Conservation (phyloP, 2,797 vertebrate genomes). For the Scarus forsteni region DNA sequence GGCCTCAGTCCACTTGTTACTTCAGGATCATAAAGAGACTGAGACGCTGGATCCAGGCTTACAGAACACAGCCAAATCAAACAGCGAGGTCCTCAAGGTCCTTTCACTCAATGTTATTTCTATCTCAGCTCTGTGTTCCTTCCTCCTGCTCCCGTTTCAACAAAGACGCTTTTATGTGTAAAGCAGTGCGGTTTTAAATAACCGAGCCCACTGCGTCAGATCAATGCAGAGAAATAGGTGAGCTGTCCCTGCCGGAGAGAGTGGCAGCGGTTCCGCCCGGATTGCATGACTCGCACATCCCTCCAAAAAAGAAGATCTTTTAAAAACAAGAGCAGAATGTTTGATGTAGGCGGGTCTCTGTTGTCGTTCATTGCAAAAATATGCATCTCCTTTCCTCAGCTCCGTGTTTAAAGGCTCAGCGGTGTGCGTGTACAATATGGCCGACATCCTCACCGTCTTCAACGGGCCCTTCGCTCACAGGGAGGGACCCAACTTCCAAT, state of each 20-base stretch:
- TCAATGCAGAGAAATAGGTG: slow-evolving; percentile 35
- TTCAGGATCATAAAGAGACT: slow-evolving; percentile 35
- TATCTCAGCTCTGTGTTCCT: slow-evolving; percentile 23
- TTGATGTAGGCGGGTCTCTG: slow-evolving; percentile 27
- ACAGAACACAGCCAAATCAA: slow-evolving; percentile 64
- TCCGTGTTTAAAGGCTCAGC: slow-evolving; percentile 98
- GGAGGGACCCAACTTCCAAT: slow-evolving; percentile 96
- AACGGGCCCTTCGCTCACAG: slow-evolving; percentile 98
- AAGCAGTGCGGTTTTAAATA: slow-evolving; percentile 47
- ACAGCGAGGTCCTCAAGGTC: slow-evolving; percentile 54
- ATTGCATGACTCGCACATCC: slow-evolving; percentile 31
- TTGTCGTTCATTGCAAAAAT: slow-evolving; percentile 21
- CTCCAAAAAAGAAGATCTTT: slow-evolving; percentile 18
- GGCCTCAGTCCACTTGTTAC: slow-evolving; percentile 40
- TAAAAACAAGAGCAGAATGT: slow-evolving; percentile 31
- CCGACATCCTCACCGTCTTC: slow-evolving; percentile 97
- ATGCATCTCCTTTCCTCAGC: slow-evolving; percentile 78
- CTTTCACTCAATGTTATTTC: slow-evolving; percentile 52
- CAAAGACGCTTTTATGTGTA: slow-evolving; percentile 62
- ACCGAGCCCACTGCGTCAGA: slow-evolving; percentile 58
- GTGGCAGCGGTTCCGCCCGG: slow-evolving; percentile 29
- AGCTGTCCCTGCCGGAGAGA: slow-evolving; percentile 22
- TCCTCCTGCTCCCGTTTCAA: slow-evolving; percentile 43
- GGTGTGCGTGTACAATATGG: slow-evolving; percentile 96
- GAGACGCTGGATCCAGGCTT: slow-evolving; percentile 22